Percentiles rank a stretch among this genome's conserved stretches.
Evolutionary conservation across 2,888 invertebrate genomes (phyloP).

Genomic region (Panopea generosa): DNA sequence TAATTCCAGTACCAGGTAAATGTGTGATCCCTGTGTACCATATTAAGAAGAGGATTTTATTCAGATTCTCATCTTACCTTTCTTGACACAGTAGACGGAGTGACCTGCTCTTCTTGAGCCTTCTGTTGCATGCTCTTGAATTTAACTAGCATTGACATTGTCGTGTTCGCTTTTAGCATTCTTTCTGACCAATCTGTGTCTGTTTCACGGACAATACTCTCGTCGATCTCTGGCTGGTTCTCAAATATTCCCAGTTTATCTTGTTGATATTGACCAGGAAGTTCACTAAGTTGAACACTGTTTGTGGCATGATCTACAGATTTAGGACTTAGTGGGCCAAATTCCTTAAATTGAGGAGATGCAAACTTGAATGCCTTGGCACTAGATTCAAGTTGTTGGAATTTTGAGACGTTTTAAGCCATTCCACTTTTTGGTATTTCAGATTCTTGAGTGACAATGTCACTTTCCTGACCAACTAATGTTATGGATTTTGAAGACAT

Average conservation of each 20-base stretch:
- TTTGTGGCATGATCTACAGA: conserved; percentile 70
- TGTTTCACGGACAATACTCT: conserved; percentile 86
- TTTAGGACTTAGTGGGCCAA: conserved; percentile 72
- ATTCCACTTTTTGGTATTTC: conserved; percentile 88
- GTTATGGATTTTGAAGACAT: conserved; percentile 66
- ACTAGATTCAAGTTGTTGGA: conserved; percentile 91
- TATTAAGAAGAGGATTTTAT: no score
- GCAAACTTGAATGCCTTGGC: conserved; percentile 67
- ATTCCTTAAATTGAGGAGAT: conserved; percentile 76
- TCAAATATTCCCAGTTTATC: conserved; percentile 73
- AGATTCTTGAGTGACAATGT: conserved; percentile 73
- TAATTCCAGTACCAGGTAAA: no score
- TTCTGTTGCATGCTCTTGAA: conserved; percentile 92
- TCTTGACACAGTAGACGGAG: conserved; percentile 70
- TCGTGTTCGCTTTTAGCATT: conserved; percentile 89
- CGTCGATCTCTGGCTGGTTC: conserved; percentile 71
- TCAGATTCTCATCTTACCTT: conserved; percentile 66
- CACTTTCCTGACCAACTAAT: conserved; percentile 86
- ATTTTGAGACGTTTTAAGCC: conserved; percentile 92
- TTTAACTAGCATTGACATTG: conserved; percentile 92
- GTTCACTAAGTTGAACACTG: conserved; percentile 75
- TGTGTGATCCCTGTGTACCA: no score
- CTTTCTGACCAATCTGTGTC: conserved; percentile 81
- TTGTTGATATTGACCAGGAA: conserved; percentile 79
- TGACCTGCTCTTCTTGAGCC: conserved; percentile 69